phyloP scores from a whole-genome alignment of 1,140 invertebrate genomes.

The Limonius californicus region DNA sequence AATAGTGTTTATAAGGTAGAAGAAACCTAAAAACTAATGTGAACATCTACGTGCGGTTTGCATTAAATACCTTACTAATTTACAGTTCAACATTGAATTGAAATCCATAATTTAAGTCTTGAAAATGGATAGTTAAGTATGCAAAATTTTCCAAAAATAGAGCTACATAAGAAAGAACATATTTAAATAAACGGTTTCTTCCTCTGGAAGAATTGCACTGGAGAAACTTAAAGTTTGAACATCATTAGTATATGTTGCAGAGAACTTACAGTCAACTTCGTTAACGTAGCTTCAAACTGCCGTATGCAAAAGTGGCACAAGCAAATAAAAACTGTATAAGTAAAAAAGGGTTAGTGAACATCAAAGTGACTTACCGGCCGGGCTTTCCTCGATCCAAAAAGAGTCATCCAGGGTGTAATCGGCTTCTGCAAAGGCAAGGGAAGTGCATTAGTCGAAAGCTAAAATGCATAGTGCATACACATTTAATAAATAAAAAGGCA shows the following conservation, averaged over 20 bases:
- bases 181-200: too few species aligned
- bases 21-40: too few species aligned
- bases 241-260: neutral
- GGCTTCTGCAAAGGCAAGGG: constrained; percentile 69
- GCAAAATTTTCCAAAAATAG: too few species aligned
- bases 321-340: neutral
- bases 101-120: too few species aligned
- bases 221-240: too few species aligned
- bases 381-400: constrained; percentile 86
- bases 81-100: too few species aligned
- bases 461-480: neutral
- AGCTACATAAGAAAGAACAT: too few species aligned
- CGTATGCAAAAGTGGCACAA: neutral
- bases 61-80: too few species aligned
- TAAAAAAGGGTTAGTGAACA: neutral
- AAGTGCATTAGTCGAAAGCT: neutral
- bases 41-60: too few species aligned
- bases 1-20: too few species aligned
- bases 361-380: constrained; percentile 67
- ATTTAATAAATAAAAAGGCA: neutral
- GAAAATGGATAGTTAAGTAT: too few species aligned
- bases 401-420: constrained; percentile 88
- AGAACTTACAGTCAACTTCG: neutral
- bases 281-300: neutral
- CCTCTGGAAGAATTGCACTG: too few species aligned